Evolutionary conservation across 1,140 invertebrate genomes (phyloP), one percentile per base, ranked within the genome.

Genomic region (Saccostrea echinata): DNA sequence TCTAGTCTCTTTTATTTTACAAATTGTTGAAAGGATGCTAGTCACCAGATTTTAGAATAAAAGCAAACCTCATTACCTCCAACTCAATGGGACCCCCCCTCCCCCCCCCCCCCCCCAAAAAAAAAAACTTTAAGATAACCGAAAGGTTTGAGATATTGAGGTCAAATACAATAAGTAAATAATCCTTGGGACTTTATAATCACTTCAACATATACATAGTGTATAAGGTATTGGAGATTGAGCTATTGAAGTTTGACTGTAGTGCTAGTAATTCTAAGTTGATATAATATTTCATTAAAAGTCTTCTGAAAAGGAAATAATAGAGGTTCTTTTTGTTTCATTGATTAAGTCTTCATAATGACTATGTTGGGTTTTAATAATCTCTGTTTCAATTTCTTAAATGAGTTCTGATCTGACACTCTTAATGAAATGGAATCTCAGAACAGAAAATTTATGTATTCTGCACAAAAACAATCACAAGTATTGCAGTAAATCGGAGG

Each of bases 401-500:
- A 76, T 76, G 68, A 76, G 27, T 76, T 76, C 68, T 76, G 68
- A 76, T 76, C 68, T 76, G 68, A 76, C 27, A 30, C 12, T 76
- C 68, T 76, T 76, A 76, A 76, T 76, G 68, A 76, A 76, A 76
- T 76, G 68, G 68, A 33, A 76, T 76, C 68, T 33, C 24, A 27
- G 13, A 76, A 33, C 68, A 76, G 68, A 76, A 16, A 76, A 76
- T 76, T 76, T 76, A 76, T 76, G 68, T 76, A 76, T 30, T 76
- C 68, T 76, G 68, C 68, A 76, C 68, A 76, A 76, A 76, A 76
- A 76, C 68, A 76, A 76, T 76, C 68, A 76, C 24, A 76, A 76
- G 68, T 76, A 76, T 76, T 76, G 68, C 68, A 76, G 68, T 76
- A 76, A 76, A 76, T 76, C 68, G 24, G 68, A 76, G 27, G 68